A percentile compares a stretch with the other conserved stretches of the same genome.
Conservation (phyloP, 2,888 invertebrate genomes). For the Tachina fera region DNA sequence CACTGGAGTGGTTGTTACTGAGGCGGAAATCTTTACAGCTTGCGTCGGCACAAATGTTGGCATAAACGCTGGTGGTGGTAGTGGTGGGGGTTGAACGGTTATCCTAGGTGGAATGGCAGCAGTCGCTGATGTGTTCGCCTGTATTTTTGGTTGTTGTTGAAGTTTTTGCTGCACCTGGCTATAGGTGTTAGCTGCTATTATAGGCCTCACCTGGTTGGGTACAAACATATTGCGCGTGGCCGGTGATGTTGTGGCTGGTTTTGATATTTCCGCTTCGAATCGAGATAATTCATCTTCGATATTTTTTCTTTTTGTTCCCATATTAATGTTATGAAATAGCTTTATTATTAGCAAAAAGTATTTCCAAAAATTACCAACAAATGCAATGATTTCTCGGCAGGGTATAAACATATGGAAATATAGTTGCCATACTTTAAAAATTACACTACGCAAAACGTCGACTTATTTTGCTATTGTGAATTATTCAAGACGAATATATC, state of each 20-base stretch:
- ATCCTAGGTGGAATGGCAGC: conserved; percentile 73
- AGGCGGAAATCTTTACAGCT: conserved; percentile 76
- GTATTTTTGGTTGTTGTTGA: conserved; percentile 83
- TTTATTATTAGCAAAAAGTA: neutral
- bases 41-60: conserved; percentile 82
- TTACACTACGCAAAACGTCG: too few species aligned
- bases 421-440: neutral
- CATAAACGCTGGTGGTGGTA: conserved; percentile 82
- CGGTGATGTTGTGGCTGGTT: conserved; percentile 84
- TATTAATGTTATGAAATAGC: conserved; percentile 65
- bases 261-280: conserved; percentile 94
- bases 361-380: conserved; percentile 17
- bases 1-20: conserved; percentile 82
- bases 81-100: conserved; percentile 80
- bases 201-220: conserved; percentile 85
- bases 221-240: conserved; percentile 82
- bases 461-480: conserved; percentile 18
- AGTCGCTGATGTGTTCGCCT: conserved; percentile 73
- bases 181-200: conserved; percentile 90
- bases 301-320: conserved; percentile 83
- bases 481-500: neutral
- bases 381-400: neutral
- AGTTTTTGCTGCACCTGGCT: conserved; percentile 88
- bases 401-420: neutral
- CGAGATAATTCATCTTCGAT: conserved; percentile 97